Evolutionary conservation across 2,888 invertebrate genomes (phyloP).

Genomic region (Phengaris arion): DNA sequence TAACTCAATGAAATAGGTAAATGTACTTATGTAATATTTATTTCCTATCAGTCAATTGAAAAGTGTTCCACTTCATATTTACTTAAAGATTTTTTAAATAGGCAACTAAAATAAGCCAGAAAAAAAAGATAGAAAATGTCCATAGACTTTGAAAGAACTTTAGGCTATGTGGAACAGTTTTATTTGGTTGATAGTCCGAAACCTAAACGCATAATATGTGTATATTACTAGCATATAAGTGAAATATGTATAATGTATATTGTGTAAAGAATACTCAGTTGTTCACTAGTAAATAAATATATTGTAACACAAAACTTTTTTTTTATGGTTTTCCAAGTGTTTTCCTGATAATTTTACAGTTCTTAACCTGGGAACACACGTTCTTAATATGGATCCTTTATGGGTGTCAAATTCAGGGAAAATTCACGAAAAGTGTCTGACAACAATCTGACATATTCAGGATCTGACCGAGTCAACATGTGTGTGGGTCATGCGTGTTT

Average conservation of each 20-base stretch:
- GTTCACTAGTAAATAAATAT: constrained; percentile 7
- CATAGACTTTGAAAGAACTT: too few relatives aligned
- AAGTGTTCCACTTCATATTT: not conserved
- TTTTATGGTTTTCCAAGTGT: not conserved
- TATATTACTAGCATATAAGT: not conserved
- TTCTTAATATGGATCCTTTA: too few relatives aligned
- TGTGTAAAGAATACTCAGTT: constrained; percentile 1
- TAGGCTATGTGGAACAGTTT: not conserved
- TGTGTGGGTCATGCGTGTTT: too few relatives aligned
- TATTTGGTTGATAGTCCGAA: not conserved
- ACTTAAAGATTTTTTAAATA: not conserved
- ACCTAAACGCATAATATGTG: constrained; percentile 8
- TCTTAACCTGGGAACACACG: too few relatives aligned
- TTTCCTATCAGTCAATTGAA: not conserved
- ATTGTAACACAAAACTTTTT: not conserved
- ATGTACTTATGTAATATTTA: constrained; percentile 7
- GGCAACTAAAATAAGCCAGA: too few relatives aligned
- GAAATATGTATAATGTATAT: constrained; percentile 1
- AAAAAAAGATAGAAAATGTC: too few relatives aligned
- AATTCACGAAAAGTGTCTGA: too few relatives aligned
- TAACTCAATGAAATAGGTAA: not conserved
- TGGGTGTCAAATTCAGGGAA: too few relatives aligned
- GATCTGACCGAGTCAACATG: too few relatives aligned
- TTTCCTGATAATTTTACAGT: too few relatives aligned
- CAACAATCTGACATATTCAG: too few relatives aligned